These are phyloP conservation scores for Apodemus sylvaticus DNA, from an alignment of 2,113 vertebrate genomes.

Conservation along the genomic window DNA sequence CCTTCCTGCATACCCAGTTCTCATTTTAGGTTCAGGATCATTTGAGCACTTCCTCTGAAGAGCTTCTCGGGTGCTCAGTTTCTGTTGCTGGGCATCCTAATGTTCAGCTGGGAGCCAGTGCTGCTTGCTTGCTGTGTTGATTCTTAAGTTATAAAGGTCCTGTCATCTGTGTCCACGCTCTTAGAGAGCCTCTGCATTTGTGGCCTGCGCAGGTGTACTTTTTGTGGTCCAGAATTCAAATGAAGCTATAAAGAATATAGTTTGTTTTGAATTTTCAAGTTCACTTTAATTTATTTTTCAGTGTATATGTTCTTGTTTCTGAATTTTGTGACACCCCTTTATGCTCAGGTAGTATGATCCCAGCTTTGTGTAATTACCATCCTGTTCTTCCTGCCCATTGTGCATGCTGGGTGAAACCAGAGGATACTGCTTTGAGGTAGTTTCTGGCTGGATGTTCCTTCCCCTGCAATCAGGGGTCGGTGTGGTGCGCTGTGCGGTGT, in stretches of 20 bases:
- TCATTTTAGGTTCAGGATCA: background rate
- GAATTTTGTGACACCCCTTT: background rate
- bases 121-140: background rate
- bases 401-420: background rate
- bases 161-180: too few relatives aligned
- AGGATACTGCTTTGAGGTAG: background rate
- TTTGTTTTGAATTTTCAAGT: background rate
- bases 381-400: background rate
- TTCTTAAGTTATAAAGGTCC: background rate
- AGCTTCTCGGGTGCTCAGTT: background rate
- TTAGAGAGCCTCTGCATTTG: fast-evolving
- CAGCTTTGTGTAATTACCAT: background rate
- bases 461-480: fast-evolving
- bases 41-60: background rate
- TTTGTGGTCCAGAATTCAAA: background rate
- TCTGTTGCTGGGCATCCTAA: background rate
- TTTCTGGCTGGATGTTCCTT: background rate
- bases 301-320: background rate
- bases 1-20: background rate
- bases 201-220: fast-evolving
- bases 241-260: background rate
- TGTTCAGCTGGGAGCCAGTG: background rate
- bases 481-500: too few relatives aligned
- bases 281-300: background rate
- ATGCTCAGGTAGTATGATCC: fast-evolving